phyloP scores from a whole-genome alignment of 2,888 invertebrate species.

The Shargacucullia verbasci region DNA sequence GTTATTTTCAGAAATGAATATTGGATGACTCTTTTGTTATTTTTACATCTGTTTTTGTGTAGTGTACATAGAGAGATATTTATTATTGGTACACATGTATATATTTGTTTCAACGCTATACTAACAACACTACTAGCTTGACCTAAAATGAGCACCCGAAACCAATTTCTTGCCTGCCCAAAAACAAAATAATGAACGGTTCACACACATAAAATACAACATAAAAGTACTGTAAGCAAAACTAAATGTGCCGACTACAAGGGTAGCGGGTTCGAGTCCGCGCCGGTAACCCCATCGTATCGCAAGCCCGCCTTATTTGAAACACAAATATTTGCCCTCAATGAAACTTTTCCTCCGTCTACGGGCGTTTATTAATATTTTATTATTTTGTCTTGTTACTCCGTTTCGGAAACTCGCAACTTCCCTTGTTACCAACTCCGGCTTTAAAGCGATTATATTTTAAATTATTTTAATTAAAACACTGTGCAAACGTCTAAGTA shows the following conservation, averaged over 20 bases:
- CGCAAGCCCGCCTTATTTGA: constrained; percentile 84
- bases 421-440: constrained; percentile 85
- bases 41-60: constrained; percentile 10
- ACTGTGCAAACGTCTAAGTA: constrained; percentile 81
- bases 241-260: constrained; percentile 59
- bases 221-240: constrained; percentile 53
- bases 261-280: constrained; percentile 68
- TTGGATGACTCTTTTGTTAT: constrained; percentile 15
- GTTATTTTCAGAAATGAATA: constrained; percentile 17
- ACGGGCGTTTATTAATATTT: constrained; percentile 88
- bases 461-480: constrained; percentile 89
- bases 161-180: constrained; percentile 5
- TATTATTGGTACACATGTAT: too few species aligned
- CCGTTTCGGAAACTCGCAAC: constrained; percentile 83
- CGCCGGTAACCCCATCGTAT: constrained; percentile 78
- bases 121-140: too few species aligned
- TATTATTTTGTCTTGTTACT: constrained; percentile 89
- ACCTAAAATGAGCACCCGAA: too few species aligned
- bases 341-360: constrained; percentile 87
- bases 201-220: constrained; percentile 33
- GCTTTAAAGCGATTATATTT: constrained; percentile 88
- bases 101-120: too few species aligned
- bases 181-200: constrained; percentile 25
- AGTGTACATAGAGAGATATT: too few species aligned
- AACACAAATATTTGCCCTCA: constrained; percentile 86